Percentiles rank a stretch among this genome's conserved stretches.
These are phyloP conservation scores for Druon quercuslanigerum DNA, from an alignment of 1,140 invertebrate genomes.

Conservation along the genomic window DNA sequence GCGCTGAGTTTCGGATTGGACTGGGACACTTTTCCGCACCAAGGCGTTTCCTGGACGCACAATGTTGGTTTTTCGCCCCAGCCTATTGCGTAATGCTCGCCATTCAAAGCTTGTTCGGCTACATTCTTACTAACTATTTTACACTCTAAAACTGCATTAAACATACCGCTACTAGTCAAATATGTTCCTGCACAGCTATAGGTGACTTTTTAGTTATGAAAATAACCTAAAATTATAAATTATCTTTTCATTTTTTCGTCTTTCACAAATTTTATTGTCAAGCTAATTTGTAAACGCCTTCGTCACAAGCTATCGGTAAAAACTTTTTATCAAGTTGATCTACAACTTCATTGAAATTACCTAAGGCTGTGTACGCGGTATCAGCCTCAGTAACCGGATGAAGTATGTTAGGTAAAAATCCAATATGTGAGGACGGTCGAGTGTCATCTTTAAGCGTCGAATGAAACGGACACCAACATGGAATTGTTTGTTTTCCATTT, in stretches of 20 bases:
- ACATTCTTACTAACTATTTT: conserved; percentile 14
- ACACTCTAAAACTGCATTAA: conserved; percentile 32
- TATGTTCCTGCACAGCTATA: conserved; percentile 32
- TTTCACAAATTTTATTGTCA: conserved; percentile 21
- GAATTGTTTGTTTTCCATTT: conserved; percentile 7
- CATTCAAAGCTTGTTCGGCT: conserved; percentile 34
- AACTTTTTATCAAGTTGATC: conserved; percentile 37
- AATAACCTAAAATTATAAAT: conserved; percentile 4
- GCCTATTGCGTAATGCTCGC: conserved; percentile 29
- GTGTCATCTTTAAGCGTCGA: conserved; percentile 31
- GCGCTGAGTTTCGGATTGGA: too few relatives aligned
- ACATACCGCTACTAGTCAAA: conserved; percentile 18
- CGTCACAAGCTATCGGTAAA: conserved; percentile 36
- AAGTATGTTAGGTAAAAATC: conserved; percentile 37
- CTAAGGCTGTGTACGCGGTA: conserved; percentile 39
- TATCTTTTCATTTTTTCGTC: conserved; percentile 13
- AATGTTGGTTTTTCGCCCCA: too few relatives aligned
- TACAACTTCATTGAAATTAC: conserved; percentile 41
- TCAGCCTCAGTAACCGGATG: conserved; percentile 31
- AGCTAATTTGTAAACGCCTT: conserved; percentile 41
- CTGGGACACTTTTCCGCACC: too few relatives aligned
- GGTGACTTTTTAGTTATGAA: conserved; percentile 29
- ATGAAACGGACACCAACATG: conserved; percentile 33
- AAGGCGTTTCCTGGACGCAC: too few relatives aligned
- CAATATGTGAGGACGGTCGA: conserved; percentile 2